These are phyloP conservation scores for Ceyx erithaca DNA, from an alignment of 2,797 vertebrate species.

Conservation along the genomic window DNA sequence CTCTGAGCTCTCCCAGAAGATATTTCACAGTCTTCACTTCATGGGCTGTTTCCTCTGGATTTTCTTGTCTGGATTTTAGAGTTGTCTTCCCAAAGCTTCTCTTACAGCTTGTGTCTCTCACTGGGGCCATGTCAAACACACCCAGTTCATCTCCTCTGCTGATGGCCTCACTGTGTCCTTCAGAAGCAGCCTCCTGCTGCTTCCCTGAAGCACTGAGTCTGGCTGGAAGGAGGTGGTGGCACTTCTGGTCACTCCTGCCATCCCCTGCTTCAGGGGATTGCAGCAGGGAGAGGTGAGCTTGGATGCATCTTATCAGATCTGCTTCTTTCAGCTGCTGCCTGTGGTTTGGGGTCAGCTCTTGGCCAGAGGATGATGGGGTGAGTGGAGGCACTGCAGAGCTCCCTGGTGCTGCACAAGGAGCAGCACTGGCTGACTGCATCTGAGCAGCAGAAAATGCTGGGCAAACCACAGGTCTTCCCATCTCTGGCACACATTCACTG, in stretches of 20 bases:
- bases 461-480: slow-evolving; percentile 2
- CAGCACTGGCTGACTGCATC: background rate
- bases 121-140: slow-evolving; percentile 11
- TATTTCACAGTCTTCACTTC: slow-evolving; percentile 80
- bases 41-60: slow-evolving; percentile 63
- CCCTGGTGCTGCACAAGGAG: background rate
- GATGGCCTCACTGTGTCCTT: slow-evolving; percentile 47
- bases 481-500: slow-evolving; percentile 32
- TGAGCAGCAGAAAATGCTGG: background rate
- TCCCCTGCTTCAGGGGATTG: slow-evolving; percentile 48
- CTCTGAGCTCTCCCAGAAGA: slow-evolving; percentile 86
- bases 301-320: slow-evolving; percentile 73
- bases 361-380: background rate
- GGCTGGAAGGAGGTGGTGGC: background rate
- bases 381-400: background rate
- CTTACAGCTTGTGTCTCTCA: slow-evolving; percentile 62
- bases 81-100: slow-evolving; percentile 53
- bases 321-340: slow-evolving; percentile 65
- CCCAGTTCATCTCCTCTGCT: slow-evolving; percentile 58
- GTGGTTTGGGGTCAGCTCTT: slow-evolving; percentile 31
- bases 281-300: slow-evolving; percentile 73
- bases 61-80: slow-evolving; percentile 60
- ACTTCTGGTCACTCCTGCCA: slow-evolving; percentile 16
- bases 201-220: background rate
- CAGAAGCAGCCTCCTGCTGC: slow-evolving; percentile 30